phyloP scores from a whole-genome alignment of 2,888 invertebrate species.

The Hirtodrosophila duncani region DNA sequence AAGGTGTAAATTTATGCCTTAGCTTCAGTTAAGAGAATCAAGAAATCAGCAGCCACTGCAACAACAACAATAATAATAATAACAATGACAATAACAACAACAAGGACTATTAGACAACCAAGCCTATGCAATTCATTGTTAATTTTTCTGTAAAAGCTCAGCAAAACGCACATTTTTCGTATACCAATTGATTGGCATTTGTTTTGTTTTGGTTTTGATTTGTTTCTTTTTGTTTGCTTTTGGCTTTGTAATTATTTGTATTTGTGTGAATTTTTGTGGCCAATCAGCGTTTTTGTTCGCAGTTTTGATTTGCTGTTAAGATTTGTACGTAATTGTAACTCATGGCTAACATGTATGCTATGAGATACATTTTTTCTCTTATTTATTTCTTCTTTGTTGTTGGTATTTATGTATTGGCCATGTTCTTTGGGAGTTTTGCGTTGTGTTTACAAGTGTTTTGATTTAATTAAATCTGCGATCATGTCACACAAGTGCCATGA shows the following conservation, averaged over 20 bases:
- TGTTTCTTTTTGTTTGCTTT: constrained; percentile 6
- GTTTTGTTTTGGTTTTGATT: constrained; percentile 7
- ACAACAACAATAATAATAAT: constrained; percentile 28
- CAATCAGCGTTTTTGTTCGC: constrained; percentile 73
- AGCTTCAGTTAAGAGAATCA: constrained; percentile 33
- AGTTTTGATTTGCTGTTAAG: constrained; percentile 68
- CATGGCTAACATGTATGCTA: constrained; percentile 72
- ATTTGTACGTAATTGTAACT: constrained; percentile 66
- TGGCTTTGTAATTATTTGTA: constrained; percentile 63
- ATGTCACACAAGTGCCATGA: constrained; percentile 58
- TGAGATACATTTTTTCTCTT: constrained; percentile 50
- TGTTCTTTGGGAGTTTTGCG: constrained; percentile 54
- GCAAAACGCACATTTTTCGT: constrained; percentile 58
- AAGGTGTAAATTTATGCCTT: constrained; percentile 76
- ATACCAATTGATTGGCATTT: constrained; percentile 52
- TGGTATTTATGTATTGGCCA: constrained; percentile 31
- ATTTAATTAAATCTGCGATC: constrained; percentile 62
- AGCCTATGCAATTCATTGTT: constrained; percentile 66
- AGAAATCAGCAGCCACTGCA: constrained; percentile 14
- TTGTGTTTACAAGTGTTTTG: constrained; percentile 66
- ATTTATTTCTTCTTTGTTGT: constrained; percentile 15
- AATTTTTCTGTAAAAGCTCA: constrained; percentile 52
- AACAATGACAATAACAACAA: constrained; percentile 33
- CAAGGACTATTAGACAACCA: constrained; percentile 43
- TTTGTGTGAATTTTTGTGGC: constrained; percentile 72